A percentile compares a stretch with the other conserved stretches of the same genome.
Conservation (phyloP, 2,797 vertebrate species). For the Gallinago stenura region DNA sequence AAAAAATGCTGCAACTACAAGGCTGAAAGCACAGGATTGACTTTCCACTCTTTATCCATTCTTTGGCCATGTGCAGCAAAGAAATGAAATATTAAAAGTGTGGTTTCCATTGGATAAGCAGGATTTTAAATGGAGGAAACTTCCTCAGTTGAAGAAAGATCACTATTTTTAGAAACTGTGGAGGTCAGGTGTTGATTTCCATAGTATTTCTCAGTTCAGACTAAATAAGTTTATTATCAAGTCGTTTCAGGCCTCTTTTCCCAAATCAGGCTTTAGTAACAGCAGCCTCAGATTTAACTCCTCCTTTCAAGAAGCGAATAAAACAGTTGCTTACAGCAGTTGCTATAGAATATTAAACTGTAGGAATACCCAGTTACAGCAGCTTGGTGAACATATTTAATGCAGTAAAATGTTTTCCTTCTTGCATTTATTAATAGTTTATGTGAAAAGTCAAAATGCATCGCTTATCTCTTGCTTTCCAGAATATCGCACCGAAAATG, state of each 20-base stretch:
- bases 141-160: neutral
- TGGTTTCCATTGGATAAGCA: constrained; percentile 55
- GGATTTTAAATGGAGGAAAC: constrained; percentile 43
- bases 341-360: neutral
- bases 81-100: constrained; percentile 57
- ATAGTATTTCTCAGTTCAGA: neutral
- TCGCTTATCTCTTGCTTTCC: constrained; percentile 57
- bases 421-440: constrained; percentile 65
- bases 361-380: neutral
- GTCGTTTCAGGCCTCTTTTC: constrained; percentile 16
- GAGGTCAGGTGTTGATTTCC: constrained; percentile 48
- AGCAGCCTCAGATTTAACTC: neutral
- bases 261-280: neutral
- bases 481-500: constrained; percentile 64
- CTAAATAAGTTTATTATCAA: constrained; percentile 62
- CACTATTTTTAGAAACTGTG: constrained; percentile 16
- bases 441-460: constrained; percentile 56
- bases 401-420: constrained; percentile 23
- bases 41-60: constrained; percentile 8
- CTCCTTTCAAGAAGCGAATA: neutral
- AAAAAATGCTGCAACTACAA: constrained; percentile 1
- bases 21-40: constrained; percentile 25
- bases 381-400: constrained; percentile 52
- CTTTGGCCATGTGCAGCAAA: constrained; percentile 13
- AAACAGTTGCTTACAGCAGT: neutral